Percentiles rank a stretch among this genome's conserved stretches.
Conservation (phyloP, 2,113 vertebrate genomes). For the Cyphomyrus discorhynchus region DNA sequence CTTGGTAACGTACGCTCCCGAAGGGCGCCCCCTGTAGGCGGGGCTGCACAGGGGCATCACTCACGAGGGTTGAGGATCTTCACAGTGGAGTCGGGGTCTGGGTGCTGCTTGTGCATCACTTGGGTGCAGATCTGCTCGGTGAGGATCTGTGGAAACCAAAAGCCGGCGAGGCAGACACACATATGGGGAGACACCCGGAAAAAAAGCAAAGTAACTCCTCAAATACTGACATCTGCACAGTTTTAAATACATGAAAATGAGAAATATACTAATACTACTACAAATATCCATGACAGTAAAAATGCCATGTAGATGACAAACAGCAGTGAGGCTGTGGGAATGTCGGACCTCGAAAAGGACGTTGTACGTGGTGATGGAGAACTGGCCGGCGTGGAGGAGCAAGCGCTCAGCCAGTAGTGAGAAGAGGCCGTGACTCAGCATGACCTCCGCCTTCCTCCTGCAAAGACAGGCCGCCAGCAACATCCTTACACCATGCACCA, state of each 20-base stretch:
- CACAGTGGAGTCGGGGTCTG: conserved; percentile 90
- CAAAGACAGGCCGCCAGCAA: neutral
- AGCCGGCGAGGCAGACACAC: no score
- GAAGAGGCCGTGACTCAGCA: conserved; percentile 90
- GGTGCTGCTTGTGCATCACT: conserved; percentile 95
- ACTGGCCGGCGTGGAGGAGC: conserved; percentile 81
- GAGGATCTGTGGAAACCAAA: conserved; percentile 69
- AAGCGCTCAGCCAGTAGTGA: conserved; percentile 87
- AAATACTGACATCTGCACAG: neutral
- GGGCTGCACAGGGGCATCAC: conserved; percentile 46
- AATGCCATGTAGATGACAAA: neutral
- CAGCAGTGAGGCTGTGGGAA: neutral
- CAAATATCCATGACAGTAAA: neutral
- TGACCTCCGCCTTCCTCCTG: conserved; percentile 94
- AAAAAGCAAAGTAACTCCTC: neutral
- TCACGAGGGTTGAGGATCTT: conserved; percentile 98
- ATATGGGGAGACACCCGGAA: neutral
- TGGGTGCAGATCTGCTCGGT: conserved; percentile 96
- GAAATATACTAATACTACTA: neutral
- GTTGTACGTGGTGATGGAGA: conserved; percentile 93
- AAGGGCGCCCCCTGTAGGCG: neutral
- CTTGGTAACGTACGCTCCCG: neutral
- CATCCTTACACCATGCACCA: no score
- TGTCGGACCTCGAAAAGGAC: conserved; percentile 86
- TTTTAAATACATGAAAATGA: neutral